Conservation (phyloP, 2,888 invertebrate genomes). For the Mesodorylaimus sp. region DNA sequence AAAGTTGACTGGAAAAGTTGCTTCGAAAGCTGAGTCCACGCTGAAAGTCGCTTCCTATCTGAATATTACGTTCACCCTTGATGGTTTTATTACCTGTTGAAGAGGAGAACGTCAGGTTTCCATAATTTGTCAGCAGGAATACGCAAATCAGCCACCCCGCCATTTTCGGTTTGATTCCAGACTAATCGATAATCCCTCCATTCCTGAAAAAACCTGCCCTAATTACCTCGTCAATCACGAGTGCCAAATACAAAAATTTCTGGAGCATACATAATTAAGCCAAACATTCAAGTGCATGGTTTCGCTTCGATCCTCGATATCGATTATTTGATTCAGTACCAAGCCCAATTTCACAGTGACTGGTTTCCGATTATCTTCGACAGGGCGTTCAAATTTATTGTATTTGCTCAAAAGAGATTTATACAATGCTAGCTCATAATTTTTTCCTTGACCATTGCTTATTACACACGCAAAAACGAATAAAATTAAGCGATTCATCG, state of each 20-base stretch:
- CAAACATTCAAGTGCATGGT: conserved; percentile 93
- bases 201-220: conserved; percentile 44
- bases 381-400: neutral
- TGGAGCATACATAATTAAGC: conserved; percentile 66
- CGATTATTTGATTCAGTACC: conserved; percentile 6
- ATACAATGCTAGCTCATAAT: no score
- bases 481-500: no score
- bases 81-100: conserved; percentile 62
- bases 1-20: conserved; percentile 37
- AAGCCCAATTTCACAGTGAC: neutral
- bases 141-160: conserved; percentile 77
- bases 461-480: no score
- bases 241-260: neutral
- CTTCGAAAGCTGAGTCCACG: conserved; percentile 37
- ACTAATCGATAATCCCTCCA: conserved; percentile 96
- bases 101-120: conserved; percentile 98
- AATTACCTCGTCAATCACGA: neutral
- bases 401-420: neutral
- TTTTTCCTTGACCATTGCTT: no score
- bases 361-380: neutral
- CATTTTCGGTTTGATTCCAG: conserved; percentile 91
- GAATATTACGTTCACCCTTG: neutral
- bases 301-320: conserved; percentile 82
- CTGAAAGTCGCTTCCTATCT: no score
- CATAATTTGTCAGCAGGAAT: conserved; percentile 86